Base-by-base conservation (phyloP, 2,888 invertebrate genomes). In the Drosophila eohydei region DNA sequence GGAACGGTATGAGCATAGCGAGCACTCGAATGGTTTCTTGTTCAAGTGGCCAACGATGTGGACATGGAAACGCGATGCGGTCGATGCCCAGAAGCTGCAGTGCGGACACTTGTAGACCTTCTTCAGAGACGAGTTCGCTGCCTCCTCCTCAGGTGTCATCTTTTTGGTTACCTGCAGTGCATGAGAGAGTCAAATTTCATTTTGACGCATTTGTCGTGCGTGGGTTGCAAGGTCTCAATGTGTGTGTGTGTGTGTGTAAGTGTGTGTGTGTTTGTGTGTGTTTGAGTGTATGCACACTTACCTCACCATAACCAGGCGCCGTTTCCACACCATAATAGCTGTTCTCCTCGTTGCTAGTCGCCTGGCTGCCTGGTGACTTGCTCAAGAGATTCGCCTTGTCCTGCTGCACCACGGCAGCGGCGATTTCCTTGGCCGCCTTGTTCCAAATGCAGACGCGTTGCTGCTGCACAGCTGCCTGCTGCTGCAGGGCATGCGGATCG, bases 21-120 rank as follows among this genome's bases (percentile, higher is more conserved):
- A 98, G 93, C 99, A 99, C 93, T 98, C 97, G 92, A 98, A 99
- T 0, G 98, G 98, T 91, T 98, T 97, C 91, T 97, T 96, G 92
- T 98, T 98, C 79, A 97, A 94, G 93, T 98, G 98, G 2, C 97
- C 97, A 12, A 98, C 97, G 81, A 98, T 97, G 92, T 98, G 98
- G 5, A 98, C 97, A 92, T 98, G 98, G 92, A 98, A 98, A 71
- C 98, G 95, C 30, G 97, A 97, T 11, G 98, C 97, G 14, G 98
- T 98, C 12, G 97, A 96, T 7, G 98, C 97, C 96, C 97, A 97
- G 92, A 98, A 98, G 63, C 96, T 95, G 92, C 98, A 98, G 92
- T 97, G 97, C 1, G 98, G 97, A 92, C 98, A 98, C 93, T 97
- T 97, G 93, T 97, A 98, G 57, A 97, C 97, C 92, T 96, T 95